Evolutionary conservation across 2,113 vertebrate genomes (phyloP), one percentile per base, ranked within the genome.

Genomic region (Otolemur garnettii): DNA sequence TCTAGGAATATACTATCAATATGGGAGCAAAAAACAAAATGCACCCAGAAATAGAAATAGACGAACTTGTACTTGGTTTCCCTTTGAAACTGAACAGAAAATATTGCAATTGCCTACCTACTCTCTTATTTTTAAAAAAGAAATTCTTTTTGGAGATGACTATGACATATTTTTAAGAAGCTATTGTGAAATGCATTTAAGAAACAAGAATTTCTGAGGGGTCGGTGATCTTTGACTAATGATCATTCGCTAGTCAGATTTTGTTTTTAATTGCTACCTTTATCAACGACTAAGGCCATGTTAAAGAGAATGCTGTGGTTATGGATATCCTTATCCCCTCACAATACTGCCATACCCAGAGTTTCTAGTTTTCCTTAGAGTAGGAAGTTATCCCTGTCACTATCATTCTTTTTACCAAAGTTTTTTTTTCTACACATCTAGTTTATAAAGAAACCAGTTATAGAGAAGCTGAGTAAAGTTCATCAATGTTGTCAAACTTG

Each of bases 1-100:
- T 93, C 80, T 91, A 86, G 92, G 96, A 95, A 97, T 96, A 96
- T 38, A 81, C 83, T 92, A 86, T 90, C 85, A 91, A 79, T 57
- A 28, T 86, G 62, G 57, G 11, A 86, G 9, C 33, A 64, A 79
- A 24, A 68, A n/a, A 8, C 45, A 62, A 62, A 71, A 75, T 35
- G 10, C 19, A 60, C 60, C 72, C 19, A 60, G 75, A 82, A 96
- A 89, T 64, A 90, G 22, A 91, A 95, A 88, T 2, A 74, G 79
- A 93, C 87, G 38, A 85, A 90, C 78, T 68, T 96, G 87, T 91
- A 80, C 19, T 72, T 68, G 28, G 55, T 57, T 95, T 93, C 87
- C 55, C 45, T 87, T 90, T 45, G 79, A 94, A 60, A 75, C 94
- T 84, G 55, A 78, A 78, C 10, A 68, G 72, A 82, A 95, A 87